Percentiles rank a stretch among this genome's conserved stretches.
Conservation (phyloP, 2,888 invertebrate genomes). For the Endomychus coccineus region DNA sequence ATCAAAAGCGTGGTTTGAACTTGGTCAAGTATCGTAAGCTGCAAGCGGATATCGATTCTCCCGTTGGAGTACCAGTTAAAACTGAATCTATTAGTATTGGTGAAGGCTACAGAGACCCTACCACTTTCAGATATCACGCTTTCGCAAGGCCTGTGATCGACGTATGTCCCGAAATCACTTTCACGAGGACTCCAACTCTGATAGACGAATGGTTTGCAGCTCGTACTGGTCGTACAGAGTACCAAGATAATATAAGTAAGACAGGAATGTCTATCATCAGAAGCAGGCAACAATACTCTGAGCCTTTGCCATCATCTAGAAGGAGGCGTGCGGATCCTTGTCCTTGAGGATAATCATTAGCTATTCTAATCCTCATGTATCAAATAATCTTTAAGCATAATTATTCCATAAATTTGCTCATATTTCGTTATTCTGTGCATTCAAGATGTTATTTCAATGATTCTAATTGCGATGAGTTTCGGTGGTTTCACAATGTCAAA, state of each 20-base stretch:
- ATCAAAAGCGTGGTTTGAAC: conserved; percentile 53
- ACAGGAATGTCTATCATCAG: conserved; percentile 53
- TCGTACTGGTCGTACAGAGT: conserved; percentile 56
- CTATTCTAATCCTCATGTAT: too few species aligned
- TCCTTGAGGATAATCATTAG: too few species aligned
- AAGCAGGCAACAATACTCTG: conserved; percentile 55
- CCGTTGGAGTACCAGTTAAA: conserved; percentile 52
- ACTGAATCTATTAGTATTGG: conserved; percentile 50
- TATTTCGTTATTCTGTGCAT: too few species aligned
- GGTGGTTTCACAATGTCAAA: too few species aligned
- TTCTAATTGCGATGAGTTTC: too few species aligned
- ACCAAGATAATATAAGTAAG: conserved; percentile 54
- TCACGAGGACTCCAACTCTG: conserved; percentile 43
- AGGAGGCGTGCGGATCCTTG: conserved; percentile 52
- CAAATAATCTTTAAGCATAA: too few species aligned
- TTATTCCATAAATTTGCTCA: too few species aligned
- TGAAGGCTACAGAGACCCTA: conserved; percentile 56
- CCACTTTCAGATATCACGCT: conserved; percentile 51
- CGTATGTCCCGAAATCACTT: conserved; percentile 41
- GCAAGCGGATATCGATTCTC: conserved; percentile 54
- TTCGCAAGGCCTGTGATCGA: conserved; percentile 51
- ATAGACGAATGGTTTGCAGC: conserved; percentile 49
- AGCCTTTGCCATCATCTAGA: conserved; percentile 56
- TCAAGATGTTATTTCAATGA: too few species aligned
- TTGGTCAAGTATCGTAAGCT: conserved; percentile 50